Evolutionary conservation across 1,140 invertebrate genomes (phyloP).

Genomic region (Polypedilum vanderplanki): DNA sequence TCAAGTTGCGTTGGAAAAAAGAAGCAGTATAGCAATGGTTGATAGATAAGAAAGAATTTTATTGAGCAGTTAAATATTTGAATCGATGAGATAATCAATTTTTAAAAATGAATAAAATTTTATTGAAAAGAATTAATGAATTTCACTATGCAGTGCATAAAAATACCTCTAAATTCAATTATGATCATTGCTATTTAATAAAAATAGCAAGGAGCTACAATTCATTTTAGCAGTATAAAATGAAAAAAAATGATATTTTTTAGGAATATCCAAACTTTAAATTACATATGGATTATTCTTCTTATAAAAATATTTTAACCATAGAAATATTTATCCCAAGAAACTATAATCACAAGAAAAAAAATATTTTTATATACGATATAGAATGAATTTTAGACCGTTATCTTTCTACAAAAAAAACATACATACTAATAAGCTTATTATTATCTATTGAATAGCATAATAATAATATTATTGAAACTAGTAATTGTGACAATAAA

Average conservation of each 20-base stretch:
- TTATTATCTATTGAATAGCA: constrained; percentile 19
- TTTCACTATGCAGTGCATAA: constrained; percentile 4
- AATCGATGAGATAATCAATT: too few species aligned
- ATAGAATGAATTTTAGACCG: constrained; percentile 6
- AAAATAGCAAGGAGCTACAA: neutral
- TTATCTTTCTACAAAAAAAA: constrained; percentile 1
- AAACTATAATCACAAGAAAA: neutral
- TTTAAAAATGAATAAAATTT: too few species aligned
- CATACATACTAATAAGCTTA: neutral
- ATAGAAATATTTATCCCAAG: neutral
- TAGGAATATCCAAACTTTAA: neutral
- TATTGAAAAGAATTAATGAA: neutral
- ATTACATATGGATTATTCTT: neutral
- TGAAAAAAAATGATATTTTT: neutral
- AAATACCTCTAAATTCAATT: constrained; percentile 6
- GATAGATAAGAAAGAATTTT: too few species aligned
- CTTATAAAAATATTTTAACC: constrained; percentile 20
- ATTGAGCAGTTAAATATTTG: too few species aligned
- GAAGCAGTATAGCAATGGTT: too few species aligned
- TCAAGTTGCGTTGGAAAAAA: too few species aligned
- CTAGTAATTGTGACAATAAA: neutral
- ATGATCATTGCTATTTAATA: neutral
- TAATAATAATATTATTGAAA: neutral
- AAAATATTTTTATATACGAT: constrained; percentile 8
- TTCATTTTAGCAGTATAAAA: too few species aligned